Evolutionary conservation across 2,888 invertebrate genomes (phyloP), one percentile per base, ranked within the genome.

Genomic region (Beris morrisii): DNA sequence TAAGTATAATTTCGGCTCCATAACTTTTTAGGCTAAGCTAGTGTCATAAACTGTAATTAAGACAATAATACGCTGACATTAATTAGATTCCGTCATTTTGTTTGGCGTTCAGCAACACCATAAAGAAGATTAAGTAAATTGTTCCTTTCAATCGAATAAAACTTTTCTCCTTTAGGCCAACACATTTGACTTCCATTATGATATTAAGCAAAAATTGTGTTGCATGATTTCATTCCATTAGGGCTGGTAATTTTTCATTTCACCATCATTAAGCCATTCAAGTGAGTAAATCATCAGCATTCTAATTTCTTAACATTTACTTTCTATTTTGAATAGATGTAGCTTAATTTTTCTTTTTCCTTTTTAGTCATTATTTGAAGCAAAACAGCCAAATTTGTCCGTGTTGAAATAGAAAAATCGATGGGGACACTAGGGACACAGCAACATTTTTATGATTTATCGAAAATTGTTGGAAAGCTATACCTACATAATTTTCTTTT

Each of bases 171-270:
- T 28, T 53, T 53, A 3, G 53, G 30, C 31, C 28, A 30, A 30
- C 53, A 53, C 53, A 30, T 53, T 53, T 53, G 28, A 28, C 53
- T 53, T 53, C 53, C 53, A 53, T 53, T 53, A 53, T 53, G 53
- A 53, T 30, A 53, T 53, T 53, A 53, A 53, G 53, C 53, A 53
- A 53, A 56, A 56, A 56, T 31, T 56, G 15, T 56, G 31, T 56
- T 56, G 56, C 56, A 56, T 56, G 56, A 56, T 56, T 56, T 56
- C 56, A 56, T 56, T 32, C 56, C 56, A 56, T 56, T 56, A 56
- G 44, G 32, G n/a, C n/a, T 11, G 38, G 44, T 38, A 56, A 56
- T 56, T 43, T 56, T 56, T 56, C 56, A 56, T 56, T 56, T 56
- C 56, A 43, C 32, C 56, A 56, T 56, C 56, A 56, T 56, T 56